Percentiles rank a stretch among this genome's conserved stretches.
These are phyloP conservation scores for Enoplosus armatus DNA, from an alignment of 2,797 vertebrate species.

Conservation along the genomic window DNA sequence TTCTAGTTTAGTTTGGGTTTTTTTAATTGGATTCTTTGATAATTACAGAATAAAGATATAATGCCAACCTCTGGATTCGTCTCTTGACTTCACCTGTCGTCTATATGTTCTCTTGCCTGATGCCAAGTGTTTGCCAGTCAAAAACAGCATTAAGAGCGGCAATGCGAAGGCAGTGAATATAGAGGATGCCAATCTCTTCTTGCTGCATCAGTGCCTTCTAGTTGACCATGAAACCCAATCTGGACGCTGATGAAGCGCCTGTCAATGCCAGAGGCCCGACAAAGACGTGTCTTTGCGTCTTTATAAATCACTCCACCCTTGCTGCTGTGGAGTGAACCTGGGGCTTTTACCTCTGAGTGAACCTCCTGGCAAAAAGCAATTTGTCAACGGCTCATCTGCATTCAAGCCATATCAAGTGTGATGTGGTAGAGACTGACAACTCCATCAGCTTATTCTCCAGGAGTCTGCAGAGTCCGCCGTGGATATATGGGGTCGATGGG, in stretches of 20 bases:
- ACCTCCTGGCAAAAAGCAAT: constrained; percentile 78
- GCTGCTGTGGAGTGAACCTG: constrained; percentile 52
- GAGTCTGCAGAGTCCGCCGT: constrained; percentile 15
- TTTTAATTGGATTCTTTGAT: neutral
- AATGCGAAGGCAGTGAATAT: constrained; percentile 22
- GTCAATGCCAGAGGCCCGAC: constrained; percentile 68
- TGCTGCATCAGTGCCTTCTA: constrained; percentile 66
- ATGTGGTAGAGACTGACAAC: constrained; percentile 70
- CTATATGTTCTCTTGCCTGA: neutral
- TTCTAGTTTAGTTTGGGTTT: neutral
- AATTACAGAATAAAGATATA: neutral
- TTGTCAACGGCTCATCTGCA: constrained; percentile 83
- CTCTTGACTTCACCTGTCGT: neutral
- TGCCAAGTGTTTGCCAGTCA: constrained; percentile 43
- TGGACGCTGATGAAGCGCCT: constrained; percentile 77
- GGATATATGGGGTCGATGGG: constrained; percentile 32
- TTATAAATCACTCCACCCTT: constrained; percentile 74
- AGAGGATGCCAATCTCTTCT: constrained; percentile 63
- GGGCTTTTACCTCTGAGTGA: constrained; percentile 72
- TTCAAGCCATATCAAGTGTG: constrained; percentile 70
- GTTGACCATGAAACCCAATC: constrained; percentile 79
- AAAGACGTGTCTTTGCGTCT: constrained; percentile 70
- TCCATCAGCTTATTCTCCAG: constrained; percentile 63
- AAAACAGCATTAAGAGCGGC: constrained; percentile 18
- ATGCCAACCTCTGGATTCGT: neutral